Evolutionary conservation across 2,113 vertebrate species (phyloP).

Genomic region (Brienomyrus longianalis): DNA sequence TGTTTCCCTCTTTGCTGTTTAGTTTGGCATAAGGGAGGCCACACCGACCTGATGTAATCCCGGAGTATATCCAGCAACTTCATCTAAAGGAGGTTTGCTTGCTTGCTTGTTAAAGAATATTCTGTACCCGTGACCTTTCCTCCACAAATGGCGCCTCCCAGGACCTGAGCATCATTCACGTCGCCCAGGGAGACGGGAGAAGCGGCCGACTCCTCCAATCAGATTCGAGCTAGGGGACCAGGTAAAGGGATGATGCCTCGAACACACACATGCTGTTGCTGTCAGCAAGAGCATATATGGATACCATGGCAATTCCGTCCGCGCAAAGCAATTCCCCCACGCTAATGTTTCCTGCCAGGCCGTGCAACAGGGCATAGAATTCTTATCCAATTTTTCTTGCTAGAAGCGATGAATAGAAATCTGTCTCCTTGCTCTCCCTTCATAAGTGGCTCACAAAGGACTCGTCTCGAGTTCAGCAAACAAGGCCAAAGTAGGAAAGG

Average conservation of each 20-base stretch:
- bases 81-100: background rate
- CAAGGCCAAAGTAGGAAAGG: background rate
- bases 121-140: background rate
- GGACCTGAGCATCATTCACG: background rate
- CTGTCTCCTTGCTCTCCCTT: conserved; percentile 15
- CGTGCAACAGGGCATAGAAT: background rate
- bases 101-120: background rate
- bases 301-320: background rate
- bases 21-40: background rate
- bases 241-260: background rate
- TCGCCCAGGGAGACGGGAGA: background rate
- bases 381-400: conserved; percentile 7
- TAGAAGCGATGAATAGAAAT: conserved; percentile 23
- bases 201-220: background rate
- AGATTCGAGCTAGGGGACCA: background rate
- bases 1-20: background rate
- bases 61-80: background rate
- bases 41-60: background rate
- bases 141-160: background rate
- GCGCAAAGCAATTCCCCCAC: background rate
- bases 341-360: background rate
- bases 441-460: conserved; percentile 10
- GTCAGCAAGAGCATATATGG: background rate
- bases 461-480: background rate
- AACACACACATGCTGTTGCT: background rate